Evolutionary conservation across 2,888 invertebrate genomes (phyloP), one percentile per base, ranked within the genome.

Genomic region (Formica aserva): DNA sequence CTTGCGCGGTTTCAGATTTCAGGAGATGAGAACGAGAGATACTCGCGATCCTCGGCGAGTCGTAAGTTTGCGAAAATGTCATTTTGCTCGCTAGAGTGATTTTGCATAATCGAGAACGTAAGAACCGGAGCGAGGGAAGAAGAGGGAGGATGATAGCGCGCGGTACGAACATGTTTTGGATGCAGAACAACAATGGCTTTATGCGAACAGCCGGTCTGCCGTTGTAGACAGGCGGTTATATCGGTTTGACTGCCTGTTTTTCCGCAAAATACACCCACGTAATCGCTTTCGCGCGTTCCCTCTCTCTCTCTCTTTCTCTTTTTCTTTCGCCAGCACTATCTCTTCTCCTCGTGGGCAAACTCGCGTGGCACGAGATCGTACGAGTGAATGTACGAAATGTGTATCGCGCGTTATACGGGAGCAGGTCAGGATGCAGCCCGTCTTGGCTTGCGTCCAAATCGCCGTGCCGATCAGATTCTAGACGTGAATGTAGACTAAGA

Each of bases 371-470:
- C 52, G 55, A 66, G 83, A 76, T 83, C 65, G 82, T 65, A 63
- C 85, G 82, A 71, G 32, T 26, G 32, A 29, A 63, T 32, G 63
- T 52, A 38, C 18, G 90, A 83, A 82, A 89, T 84, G 88, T 76
- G 86, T 76, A 38, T 45, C 35, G 18, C 26, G n/a, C 26, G 3
- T 3, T 29, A 69, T 77, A 83, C 80, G 83, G 76, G 88, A 84
- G 71, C 84, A 85, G 87, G 84, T 86, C 90, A 86, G 86, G 85
- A 91, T 86, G 86, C 87, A 76, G 84, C 82, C 75, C 85, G 32
- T 67, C 71, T 86, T 90, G 90, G 90, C 88, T 74, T 67, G 52
- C 55, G 82, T 91, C 91, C 90, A 90, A 90, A 88, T 88, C 82
- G 87, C 26, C 38, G 66, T 35, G 29, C 74, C 83, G 81, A 71